These are phyloP conservation scores for Tenthredo amoena DNA, from an alignment of 2,888 invertebrate genomes.

Conservation along the genomic window DNA sequence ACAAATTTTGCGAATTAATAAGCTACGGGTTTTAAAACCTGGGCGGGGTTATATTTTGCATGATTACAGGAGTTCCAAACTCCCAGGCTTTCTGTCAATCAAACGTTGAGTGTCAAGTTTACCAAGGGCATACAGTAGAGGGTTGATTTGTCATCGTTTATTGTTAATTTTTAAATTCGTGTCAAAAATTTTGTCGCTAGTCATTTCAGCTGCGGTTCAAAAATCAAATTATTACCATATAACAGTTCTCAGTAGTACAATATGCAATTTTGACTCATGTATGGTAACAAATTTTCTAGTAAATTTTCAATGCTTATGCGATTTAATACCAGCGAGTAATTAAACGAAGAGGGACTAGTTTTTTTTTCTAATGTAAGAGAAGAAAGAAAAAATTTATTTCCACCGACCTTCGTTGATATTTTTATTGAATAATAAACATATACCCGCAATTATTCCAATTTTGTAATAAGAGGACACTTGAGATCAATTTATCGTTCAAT, in stretches of 20 bases:
- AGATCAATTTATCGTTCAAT: no score
- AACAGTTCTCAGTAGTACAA: neutral
- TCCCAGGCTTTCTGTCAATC: neutral
- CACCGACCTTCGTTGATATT: no score
- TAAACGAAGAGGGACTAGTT: neutral
- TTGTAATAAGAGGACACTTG: no score
- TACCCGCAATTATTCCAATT: no score
- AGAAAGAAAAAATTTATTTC: neutral
- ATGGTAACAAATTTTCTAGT: neutral
- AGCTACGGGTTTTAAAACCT: neutral
- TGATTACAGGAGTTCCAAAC: slow-evolving; percentile 9
- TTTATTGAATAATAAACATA: no score
- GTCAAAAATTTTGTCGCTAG: neutral
- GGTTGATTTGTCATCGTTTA: neutral
- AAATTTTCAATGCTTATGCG: neutral
- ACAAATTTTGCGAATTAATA: neutral
- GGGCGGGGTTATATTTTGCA: neutral
- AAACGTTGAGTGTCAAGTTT: neutral
- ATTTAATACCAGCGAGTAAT: neutral
- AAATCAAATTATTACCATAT: neutral
- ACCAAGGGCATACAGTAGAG: neutral
- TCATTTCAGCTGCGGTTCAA: neutral
- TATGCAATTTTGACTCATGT: neutral
- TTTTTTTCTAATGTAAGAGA: neutral
- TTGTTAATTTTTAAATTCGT: neutral